Evolutionary conservation across 2,888 invertebrate genomes (phyloP), one percentile per base, ranked within the genome.

Genomic region (Tachina lurida): DNA sequence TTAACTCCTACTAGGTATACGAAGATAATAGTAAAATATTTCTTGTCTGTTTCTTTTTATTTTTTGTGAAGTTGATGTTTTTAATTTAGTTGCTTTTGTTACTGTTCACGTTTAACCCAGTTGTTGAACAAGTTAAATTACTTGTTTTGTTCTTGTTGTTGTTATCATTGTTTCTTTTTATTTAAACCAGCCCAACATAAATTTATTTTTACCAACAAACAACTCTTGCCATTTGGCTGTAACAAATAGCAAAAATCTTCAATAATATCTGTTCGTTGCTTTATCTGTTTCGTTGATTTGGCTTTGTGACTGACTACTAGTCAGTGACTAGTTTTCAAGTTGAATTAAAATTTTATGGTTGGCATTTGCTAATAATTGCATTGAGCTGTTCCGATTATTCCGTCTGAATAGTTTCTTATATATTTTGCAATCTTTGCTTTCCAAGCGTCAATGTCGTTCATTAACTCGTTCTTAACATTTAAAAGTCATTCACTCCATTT

Each of bases 31-130:
- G 60, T 17, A 47, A 47, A 3, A 70, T 13, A 58, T 43, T 43
- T 71, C 43, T 49, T 70, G 62, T 62, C 19, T 43, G 1, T 75
- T 74, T 73, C 9, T 71, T 71, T 17, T n/a, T 22, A 8, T 56
- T 19, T 41, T 62, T 39, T 52, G 45, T 49, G 31, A 17, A 41
- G 65, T 67, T 76, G 49, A 22, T 80, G 76, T 31, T 83, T 52
- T 67, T 76, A 60, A 47, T 58, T 74, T 80, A 31, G 58, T 41
- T 74, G 22, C 68, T 78, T 47, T 49, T 78, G 31, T 70, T 77
- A 31, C 45, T 60, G 56, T 56, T 63, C 83, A 86, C 83, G 60
- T 86, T 86, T 83, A 86, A 83, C 86, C 86, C 76, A 86, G 79
- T 86, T 86, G 86, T 79, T 83, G 65, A 76, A 76, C 79, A 86